Percentiles rank a stretch among this genome's conserved stretches.
Evolutionary conservation across 1,140 invertebrate species (phyloP).

Genomic region (Homalodisca vitripennis): DNA sequence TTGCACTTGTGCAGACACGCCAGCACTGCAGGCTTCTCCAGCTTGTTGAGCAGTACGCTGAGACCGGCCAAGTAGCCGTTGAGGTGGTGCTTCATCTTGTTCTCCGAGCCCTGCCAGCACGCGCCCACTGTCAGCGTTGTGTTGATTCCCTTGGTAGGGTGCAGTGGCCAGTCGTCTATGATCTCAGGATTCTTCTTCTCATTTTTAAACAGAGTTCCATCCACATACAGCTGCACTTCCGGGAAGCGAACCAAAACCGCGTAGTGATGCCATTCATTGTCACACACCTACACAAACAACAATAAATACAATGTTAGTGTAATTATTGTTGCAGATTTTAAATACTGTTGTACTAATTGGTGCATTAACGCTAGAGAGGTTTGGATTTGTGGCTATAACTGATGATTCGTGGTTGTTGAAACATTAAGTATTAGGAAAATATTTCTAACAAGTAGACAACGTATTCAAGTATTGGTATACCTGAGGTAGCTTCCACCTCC

Average conservation of each 20-base stretch:
- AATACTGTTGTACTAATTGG: too few relatives aligned
- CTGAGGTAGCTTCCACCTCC: constrained; percentile 90
- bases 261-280: constrained; percentile 99
- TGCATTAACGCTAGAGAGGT: too few relatives aligned
- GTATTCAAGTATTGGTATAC: too few relatives aligned
- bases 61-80: constrained; percentile 85
- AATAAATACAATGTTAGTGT: too few relatives aligned
- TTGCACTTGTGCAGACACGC: constrained; percentile 83
- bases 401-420: too few relatives aligned
- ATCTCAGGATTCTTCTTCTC: constrained; percentile 91
- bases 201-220: constrained; percentile 79
- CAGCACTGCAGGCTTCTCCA: constrained; percentile 77
- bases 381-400: too few relatives aligned
- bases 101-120: constrained; percentile 94
- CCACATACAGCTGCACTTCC: constrained; percentile 83
- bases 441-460: constrained; percentile 11
- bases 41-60: constrained; percentile 74
- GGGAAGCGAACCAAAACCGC: constrained; percentile 90
- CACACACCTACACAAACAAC: constrained; percentile 73
- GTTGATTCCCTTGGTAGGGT: constrained; percentile 90
- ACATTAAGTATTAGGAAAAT: not conserved
- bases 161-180: constrained; percentile 99
- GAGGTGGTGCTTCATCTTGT: constrained; percentile 85
- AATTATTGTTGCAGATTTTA: too few relatives aligned
- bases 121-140: constrained; percentile 93